Evolutionary conservation across 2,888 invertebrate genomes (phyloP).

Genomic region (Scaptomyza reducta): DNA sequence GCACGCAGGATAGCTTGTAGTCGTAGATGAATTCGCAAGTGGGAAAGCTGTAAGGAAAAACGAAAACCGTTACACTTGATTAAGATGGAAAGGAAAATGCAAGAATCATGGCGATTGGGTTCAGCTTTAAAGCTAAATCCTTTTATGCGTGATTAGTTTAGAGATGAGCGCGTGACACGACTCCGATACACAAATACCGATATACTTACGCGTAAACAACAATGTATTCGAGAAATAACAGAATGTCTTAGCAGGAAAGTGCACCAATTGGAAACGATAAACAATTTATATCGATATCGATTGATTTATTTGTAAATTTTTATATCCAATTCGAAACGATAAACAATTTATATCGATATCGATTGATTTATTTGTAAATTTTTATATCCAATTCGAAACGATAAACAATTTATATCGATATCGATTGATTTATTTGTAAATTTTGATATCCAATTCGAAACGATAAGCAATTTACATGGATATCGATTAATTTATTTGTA

Average conservation of each 20-base stretch:
- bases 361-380: too few relatives aligned
- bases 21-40: slow-evolving; percentile 83
- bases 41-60: slow-evolving; percentile 70
- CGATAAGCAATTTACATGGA: not conserved
- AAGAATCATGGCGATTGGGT: not conserved
- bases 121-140: not conserved
- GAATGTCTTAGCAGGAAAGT: too few relatives aligned
- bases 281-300: too few relatives aligned
- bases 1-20: slow-evolving; percentile 83
- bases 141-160: not conserved
- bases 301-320: too few relatives aligned
- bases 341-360: not conserved
- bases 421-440: too few relatives aligned
- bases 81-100: not conserved
- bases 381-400: too few relatives aligned
- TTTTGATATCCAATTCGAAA: too few relatives aligned
- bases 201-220: too few relatives aligned
- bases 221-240: not conserved
- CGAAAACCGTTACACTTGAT: not conserved
- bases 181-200: not conserved
- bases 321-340: too few relatives aligned
- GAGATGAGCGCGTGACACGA: slow-evolving; percentile 8
- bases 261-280: too few relatives aligned
- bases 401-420: not conserved
- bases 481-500: too few relatives aligned